Conservation (phyloP, 2,113 vertebrate genomes). For the Ciconia stormi region DNA sequence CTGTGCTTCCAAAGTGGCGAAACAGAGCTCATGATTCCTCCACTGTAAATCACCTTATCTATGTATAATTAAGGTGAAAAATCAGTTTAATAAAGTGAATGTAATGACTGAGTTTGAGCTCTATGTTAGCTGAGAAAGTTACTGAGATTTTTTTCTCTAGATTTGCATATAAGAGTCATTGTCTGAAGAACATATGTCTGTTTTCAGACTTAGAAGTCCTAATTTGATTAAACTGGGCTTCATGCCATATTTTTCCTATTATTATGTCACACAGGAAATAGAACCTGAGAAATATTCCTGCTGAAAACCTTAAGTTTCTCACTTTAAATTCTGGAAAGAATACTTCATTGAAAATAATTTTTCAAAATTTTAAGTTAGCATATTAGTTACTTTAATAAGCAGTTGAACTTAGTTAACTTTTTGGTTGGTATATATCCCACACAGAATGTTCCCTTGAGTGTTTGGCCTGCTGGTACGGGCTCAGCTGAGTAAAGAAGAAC, state of each 20-base stretch:
- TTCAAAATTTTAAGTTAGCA: neutral
- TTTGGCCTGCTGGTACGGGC: neutral
- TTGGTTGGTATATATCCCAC: neutral
- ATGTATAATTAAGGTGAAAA: conserved; percentile 13
- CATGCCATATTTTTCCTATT: neutral
- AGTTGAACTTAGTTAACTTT: neutral
- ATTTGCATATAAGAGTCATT: neutral
- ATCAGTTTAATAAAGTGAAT: conserved; percentile 27
- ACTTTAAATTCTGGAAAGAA: neutral
- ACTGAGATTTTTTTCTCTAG: neutral
- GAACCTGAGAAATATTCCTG: neutral
- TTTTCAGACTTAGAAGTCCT: neutral
- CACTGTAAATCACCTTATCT: neutral
- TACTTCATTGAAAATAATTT: neutral
- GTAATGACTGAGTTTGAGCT: neutral
- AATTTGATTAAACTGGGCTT: neutral
- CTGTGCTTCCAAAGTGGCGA: neutral
- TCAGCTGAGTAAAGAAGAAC: neutral
- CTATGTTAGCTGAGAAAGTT: neutral
- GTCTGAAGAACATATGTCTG: neutral
- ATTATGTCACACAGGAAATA: neutral
- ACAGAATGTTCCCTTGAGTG: neutral
- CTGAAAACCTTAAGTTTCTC: neutral
- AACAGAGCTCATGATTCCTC: neutral
- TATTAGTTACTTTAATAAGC: neutral